Evolutionary conservation across 2,113 vertebrate genomes (phyloP).

Genomic region (Grammomys surdaster): DNA sequence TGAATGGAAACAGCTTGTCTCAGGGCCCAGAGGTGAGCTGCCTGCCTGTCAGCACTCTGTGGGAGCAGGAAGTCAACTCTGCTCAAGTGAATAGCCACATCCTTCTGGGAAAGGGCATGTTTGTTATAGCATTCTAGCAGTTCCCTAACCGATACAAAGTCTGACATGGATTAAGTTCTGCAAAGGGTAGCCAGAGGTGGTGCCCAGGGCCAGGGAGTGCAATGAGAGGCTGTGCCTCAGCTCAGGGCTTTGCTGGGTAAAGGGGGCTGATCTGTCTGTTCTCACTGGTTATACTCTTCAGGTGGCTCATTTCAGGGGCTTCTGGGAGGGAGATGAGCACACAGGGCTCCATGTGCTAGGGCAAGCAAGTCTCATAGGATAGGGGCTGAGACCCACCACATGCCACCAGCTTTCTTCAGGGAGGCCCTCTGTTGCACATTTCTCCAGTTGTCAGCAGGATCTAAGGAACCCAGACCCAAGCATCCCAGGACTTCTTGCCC

Average conservation of each 20-base stretch:
- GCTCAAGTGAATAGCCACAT: too few species aligned
- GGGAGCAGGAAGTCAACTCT: background rate
- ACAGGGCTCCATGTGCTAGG: background rate
- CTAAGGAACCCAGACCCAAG: background rate
- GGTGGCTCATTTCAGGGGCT: background rate
- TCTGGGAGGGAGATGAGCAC: too few species aligned
- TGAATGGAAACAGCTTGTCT: background rate
- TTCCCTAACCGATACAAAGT: background rate
- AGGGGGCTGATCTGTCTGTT: background rate
- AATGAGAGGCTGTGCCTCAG: background rate
- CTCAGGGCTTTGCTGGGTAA: background rate
- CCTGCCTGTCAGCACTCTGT: background rate
- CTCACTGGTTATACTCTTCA: background rate
- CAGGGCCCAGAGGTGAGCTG: background rate
- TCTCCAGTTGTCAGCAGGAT: background rate
- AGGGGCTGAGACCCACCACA: background rate
- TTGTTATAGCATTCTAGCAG: fast-evolving
- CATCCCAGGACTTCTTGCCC: fast-evolving
- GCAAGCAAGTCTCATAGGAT: too few species aligned
- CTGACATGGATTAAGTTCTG: background rate
- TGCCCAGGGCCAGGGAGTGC: fast-evolving
- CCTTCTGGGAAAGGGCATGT: background rate
- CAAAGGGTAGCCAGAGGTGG: fast-evolving
- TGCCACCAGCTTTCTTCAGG: too few species aligned
- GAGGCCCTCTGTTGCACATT: background rate